Percentiles rank a stretch among this genome's conserved stretches.
Conservation (phyloP, 2,888 invertebrate genomes). For the Tineola bisselliella region DNA sequence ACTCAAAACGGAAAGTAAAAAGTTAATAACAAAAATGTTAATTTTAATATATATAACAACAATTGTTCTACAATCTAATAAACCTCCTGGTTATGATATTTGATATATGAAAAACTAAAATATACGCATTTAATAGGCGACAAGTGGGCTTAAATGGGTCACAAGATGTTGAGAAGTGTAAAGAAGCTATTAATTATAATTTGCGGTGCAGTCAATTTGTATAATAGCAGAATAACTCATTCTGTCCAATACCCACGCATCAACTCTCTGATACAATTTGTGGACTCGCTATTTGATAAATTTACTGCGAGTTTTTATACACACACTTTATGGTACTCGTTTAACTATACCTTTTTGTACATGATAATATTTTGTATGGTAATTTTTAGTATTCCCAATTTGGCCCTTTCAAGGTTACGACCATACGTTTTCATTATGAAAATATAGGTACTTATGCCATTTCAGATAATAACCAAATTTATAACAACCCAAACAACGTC, state of each 20-base stretch:
- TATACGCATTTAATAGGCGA: background rate
- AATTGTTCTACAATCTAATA: too few relatives aligned
- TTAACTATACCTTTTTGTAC: too few relatives aligned
- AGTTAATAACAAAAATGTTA: background rate
- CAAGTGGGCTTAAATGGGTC: slow-evolving; percentile 11
- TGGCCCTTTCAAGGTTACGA: too few relatives aligned
- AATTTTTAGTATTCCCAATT: too few relatives aligned
- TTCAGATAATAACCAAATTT: background rate
- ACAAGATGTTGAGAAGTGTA: slow-evolving; percentile 11
- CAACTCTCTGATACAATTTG: background rate
- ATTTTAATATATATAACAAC: background rate
- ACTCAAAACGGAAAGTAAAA: background rate
- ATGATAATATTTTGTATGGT: too few relatives aligned
- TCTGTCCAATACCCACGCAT: background rate
- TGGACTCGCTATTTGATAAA: background rate
- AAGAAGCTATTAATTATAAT: slow-evolving; percentile 41
- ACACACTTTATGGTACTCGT: too few relatives aligned
- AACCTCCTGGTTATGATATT: background rate
- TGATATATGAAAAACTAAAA: slow-evolving; percentile 1
- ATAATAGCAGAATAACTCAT: background rate
- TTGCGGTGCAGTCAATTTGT: slow-evolving; percentile 22
- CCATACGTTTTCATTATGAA: background rate
- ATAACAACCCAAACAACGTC: background rate
- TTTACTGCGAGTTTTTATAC: background rate
- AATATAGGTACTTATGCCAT: background rate